A percentile compares a stretch with the other conserved stretches of the same genome.
Evolutionary conservation across 2,797 vertebrate species (phyloP).

Genomic region (Chaenodraco wilsoni): DNA sequence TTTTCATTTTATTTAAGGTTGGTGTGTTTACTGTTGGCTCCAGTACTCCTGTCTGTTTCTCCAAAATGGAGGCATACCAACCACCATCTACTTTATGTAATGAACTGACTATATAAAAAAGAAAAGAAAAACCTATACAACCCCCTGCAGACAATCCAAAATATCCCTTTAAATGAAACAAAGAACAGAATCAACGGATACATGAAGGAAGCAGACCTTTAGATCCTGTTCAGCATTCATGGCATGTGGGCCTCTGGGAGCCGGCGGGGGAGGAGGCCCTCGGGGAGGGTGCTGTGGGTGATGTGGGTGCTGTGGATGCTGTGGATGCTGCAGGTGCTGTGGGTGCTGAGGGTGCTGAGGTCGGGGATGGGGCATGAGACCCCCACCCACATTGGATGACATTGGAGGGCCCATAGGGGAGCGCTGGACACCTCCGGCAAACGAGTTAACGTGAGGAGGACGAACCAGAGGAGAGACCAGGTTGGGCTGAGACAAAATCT

Average conservation of each 20-base stretch:
- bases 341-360: slow-evolving; percentile 79
- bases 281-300: slow-evolving; percentile 89
- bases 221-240: slow-evolving; percentile 94
- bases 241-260: slow-evolving; percentile 89
- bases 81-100: too few relatives aligned
- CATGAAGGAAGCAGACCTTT: slow-evolving; percentile 84
- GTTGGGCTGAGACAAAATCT: slow-evolving; percentile 97
- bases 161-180: not conserved
- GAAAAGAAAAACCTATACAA: too few relatives aligned
- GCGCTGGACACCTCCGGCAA: slow-evolving; percentile 92
- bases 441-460: slow-evolving; percentile 93
- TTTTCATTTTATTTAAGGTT: too few relatives aligned
- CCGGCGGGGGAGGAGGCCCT: slow-evolving; percentile 87
- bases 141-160: not conserved
- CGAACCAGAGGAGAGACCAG: slow-evolving; percentile 95
- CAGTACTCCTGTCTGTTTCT: too few relatives aligned
- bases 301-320: slow-evolving; percentile 68
- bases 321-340: slow-evolving; percentile 79
- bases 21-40: too few relatives aligned
- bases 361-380: slow-evolving; percentile 93
- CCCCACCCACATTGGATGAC: slow-evolving; percentile 89
- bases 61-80: too few relatives aligned
- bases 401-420: slow-evolving; percentile 90
- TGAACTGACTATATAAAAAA: too few relatives aligned
- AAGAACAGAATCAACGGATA: not conserved